These are phyloP conservation scores for Tapirus indicus DNA, from an alignment of 2,797 vertebrate species.

Conservation along the genomic window DNA sequence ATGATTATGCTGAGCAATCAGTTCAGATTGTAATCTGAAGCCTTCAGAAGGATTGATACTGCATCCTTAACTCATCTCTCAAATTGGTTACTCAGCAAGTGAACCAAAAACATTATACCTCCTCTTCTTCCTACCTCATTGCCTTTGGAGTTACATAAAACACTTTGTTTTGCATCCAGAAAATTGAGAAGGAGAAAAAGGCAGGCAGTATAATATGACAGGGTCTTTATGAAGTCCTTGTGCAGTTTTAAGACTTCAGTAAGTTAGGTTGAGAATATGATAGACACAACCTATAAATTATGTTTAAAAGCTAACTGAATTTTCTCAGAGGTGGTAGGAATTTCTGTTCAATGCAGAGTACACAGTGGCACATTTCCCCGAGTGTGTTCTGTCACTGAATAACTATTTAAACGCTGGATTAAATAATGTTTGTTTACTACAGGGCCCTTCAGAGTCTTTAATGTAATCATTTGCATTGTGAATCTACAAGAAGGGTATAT, in stretches of 20 bases:
- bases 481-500: background rate
- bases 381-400: background rate
- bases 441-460: background rate
- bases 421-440: background rate
- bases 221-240: background rate
- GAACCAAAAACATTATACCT: background rate
- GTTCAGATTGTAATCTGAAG: slow-evolving; percentile 28
- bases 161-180: background rate
- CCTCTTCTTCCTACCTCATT: background rate
- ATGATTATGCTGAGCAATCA: slow-evolving; percentile 10
- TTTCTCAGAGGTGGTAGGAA: slow-evolving; percentile 45
- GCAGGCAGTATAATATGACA: background rate
- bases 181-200: slow-evolving; percentile 16
- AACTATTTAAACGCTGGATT: background rate
- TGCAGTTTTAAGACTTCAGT: slow-evolving; percentile 6
- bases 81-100: background rate
- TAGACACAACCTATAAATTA: background rate
- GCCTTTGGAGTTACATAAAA: background rate
- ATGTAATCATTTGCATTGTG: background rate
- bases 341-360: background rate
- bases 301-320: slow-evolving; percentile 11
- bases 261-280: background rate
- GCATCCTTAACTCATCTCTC: slow-evolving; percentile 37
- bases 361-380: background rate
- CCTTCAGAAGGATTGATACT: background rate